Conservation (phyloP, 2,888 invertebrate species). For the Philopedon plagiatum region DNA sequence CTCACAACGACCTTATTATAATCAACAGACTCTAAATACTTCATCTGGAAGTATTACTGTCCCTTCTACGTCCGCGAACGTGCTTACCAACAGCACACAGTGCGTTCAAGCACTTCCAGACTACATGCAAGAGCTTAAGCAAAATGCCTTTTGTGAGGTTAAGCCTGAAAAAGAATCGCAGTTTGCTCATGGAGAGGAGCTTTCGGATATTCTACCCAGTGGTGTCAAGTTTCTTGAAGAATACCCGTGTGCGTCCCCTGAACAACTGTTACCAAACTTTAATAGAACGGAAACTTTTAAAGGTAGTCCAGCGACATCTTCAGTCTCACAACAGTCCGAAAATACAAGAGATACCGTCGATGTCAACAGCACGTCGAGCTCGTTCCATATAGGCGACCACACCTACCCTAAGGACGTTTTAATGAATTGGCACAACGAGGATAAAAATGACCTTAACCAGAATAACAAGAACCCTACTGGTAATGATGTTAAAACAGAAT, state of each 20-base stretch:
- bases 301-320: neutral
- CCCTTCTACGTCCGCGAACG: neutral
- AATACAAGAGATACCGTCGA: neutral
- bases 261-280: neutral
- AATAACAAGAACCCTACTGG: neutral
- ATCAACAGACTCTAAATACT: neutral
- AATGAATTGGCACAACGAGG: neutral
- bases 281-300: constrained; percentile 3
- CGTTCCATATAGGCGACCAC: constrained; percentile 2
- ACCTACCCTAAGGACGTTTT: constrained; percentile 1
- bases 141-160: neutral
- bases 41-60: neutral
- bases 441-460: neutral
- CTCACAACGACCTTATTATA: neutral
- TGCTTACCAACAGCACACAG: neutral
- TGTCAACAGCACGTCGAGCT: neutral
- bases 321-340: constrained; percentile 7
- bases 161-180: neutral
- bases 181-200: neutral
- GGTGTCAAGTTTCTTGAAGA: neutral
- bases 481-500: neutral
- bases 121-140: neutral
- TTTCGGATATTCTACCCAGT: neutral
- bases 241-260: neutral
- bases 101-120: neutral